Evolutionary conservation across 1,140 invertebrate genomes (phyloP), one percentile per base, ranked within the genome.

Genomic region (Lepidostoma basale): DNA sequence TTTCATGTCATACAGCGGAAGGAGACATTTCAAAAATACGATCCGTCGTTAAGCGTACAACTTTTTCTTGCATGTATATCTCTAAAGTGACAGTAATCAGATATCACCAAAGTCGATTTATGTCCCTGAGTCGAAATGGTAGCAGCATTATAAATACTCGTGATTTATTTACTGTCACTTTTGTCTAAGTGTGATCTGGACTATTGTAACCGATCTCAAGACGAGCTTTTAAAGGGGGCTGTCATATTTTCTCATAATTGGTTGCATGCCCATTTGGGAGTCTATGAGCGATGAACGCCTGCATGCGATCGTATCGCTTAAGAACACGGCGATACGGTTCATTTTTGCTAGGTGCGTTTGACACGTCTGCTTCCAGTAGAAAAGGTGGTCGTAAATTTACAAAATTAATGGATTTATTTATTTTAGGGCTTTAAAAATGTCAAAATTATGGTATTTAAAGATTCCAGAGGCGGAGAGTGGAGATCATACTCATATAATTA

Each of bases 211-310:
- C 2, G 14, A 25, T 42, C 39, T 18, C n/a, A 25, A 42, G 20
- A 60, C 33, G 39, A 28, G 39, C 18, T 36, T 39, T 60, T 60
- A 23, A 36, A n/a, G 40, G 25, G 25, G 47, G 4, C 16, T 44
- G 49, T 66, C 60, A 58, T 69, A 69, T 39, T 62, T 40, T 36
- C 20, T 33, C 40, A 58, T 65, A 70, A 70, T 70, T 70, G 64
- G 62, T 60, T 63, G 20, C 68, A 64, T 42, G 64, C 64, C 42
- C 40, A 36, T 67, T 59, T 60, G 49, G 60, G 44, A 62, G 30
- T 45, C 40, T 62, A 62, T 62, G 60, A 62, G 9, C 40, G 60
- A 16, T 47, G 44, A 30, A 49, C 8, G 22, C 2, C 12, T 3
- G 25, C 16, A 30, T 12, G 25, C 42, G 9, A 47, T 47, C 28